Evolutionary conservation across 2,888 invertebrate genomes (phyloP).

Genomic region (Microctonus hyperodae): DNA sequence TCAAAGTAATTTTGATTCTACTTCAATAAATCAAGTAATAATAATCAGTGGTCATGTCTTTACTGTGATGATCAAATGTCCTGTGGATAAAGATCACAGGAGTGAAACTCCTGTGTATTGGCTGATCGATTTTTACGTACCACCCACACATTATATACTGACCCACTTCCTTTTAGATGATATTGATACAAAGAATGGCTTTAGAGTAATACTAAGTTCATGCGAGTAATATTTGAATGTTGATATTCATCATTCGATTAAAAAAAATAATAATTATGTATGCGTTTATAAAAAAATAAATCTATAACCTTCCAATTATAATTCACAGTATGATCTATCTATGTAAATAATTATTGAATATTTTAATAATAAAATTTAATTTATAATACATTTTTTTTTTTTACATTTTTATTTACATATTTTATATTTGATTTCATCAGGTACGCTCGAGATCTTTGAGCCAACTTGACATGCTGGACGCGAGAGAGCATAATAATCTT

Average conservation of each 20-base stretch:
- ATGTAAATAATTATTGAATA: background rate
- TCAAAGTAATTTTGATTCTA: too few species aligned
- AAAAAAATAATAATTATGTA: background rate
- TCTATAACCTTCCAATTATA: too few species aligned
- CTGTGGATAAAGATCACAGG: conserved; percentile 22
- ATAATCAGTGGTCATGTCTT: background rate
- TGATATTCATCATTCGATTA: background rate
- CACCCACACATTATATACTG: conserved; percentile 19
- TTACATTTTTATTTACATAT: background rate
- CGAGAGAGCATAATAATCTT: conserved; percentile 55
- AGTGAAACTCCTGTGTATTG: conserved; percentile 3
- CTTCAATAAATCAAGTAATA: background rate
- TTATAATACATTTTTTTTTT: conserved; percentile 15
- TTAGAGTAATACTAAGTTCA: background rate
- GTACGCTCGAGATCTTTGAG: conserved; percentile 77
- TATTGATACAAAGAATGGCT: conserved; percentile 13
- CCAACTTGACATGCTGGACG: conserved; percentile 69
- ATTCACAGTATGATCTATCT: too few species aligned
- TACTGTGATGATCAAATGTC: conserved; percentile 5
- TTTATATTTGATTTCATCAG: conserved; percentile 60
- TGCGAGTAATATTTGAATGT: background rate
- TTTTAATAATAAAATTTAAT: background rate
- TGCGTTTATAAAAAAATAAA: too few species aligned
- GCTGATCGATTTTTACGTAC: conserved; percentile 26
- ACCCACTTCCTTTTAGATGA: conserved; percentile 27